phyloP scores from a whole-genome alignment of 2,888 invertebrate genomes.

The Drosophila subsilvestris region DNA sequence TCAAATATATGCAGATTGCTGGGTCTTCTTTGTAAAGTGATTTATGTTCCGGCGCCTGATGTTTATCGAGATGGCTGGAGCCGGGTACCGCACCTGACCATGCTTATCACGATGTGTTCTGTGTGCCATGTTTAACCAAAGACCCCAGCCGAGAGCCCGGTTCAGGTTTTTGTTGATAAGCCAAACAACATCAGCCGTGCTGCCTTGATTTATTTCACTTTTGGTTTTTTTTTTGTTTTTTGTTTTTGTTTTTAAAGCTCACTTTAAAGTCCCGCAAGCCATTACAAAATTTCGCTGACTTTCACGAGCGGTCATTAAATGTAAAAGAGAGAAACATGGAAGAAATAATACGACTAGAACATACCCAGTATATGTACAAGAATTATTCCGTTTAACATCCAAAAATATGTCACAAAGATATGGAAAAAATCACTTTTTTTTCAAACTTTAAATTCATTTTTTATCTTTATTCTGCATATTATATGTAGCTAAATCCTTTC shows the following conservation, averaged over 20 bases:
- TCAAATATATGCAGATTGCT: slow-evolving; percentile 42
- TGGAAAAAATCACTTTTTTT: too few relatives aligned
- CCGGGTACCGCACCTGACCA: slow-evolving; percentile 41
- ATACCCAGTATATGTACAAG: neutral
- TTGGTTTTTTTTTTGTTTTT: slow-evolving; percentile 7
- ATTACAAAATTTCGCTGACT: slow-evolving; percentile 57
- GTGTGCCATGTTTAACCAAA: slow-evolving; percentile 35
- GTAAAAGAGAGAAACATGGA: neutral
- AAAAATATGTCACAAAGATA: neutral
- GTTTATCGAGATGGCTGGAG: slow-evolving; percentile 49
- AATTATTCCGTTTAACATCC: neutral
- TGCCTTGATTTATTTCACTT: slow-evolving; percentile 69
- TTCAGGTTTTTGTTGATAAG: slow-evolving; percentile 62
- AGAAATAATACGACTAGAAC: neutral
- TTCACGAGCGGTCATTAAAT: slow-evolving; percentile 40
- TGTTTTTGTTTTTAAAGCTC: slow-evolving; percentile 59
- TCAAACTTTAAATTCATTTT: too few relatives aligned
- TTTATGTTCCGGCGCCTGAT: slow-evolving; percentile 66
- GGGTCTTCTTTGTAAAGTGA: slow-evolving; percentile 45
- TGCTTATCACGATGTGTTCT: slow-evolving; percentile 57
- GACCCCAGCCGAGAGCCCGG: slow-evolving; percentile 20
- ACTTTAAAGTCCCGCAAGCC: slow-evolving; percentile 5
- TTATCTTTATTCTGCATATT: too few relatives aligned
- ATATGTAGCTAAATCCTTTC: neutral
- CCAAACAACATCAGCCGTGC: slow-evolving; percentile 36